Evolutionary conservation across 2,797 vertebrate species (phyloP).

Genomic region (Pristis pectinata): DNA sequence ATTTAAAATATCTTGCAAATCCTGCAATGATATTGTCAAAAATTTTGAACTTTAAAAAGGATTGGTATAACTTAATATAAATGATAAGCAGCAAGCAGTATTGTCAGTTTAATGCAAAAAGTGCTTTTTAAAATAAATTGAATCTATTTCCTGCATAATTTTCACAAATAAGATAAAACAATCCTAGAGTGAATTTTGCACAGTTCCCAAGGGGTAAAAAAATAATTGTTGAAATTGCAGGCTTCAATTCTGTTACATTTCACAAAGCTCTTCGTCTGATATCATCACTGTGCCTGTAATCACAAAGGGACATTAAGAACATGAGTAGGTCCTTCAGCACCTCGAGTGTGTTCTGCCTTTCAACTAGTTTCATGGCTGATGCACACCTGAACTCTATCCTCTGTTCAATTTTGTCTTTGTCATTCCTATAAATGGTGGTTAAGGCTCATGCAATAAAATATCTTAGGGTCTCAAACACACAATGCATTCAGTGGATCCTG

Average conservation of each 20-base stretch:
- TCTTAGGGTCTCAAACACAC: background rate
- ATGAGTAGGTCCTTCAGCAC: background rate
- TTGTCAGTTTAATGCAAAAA: background rate
- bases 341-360: background rate
- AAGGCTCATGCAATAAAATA: background rate
- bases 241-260: background rate
- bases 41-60: background rate
- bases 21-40: background rate
- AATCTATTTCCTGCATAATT: background rate
- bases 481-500: background rate
- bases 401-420: background rate
- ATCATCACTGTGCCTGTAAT: background rate
- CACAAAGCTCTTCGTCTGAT: background rate
- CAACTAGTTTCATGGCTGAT: background rate
- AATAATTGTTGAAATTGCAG: background rate
- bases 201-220: background rate
- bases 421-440: background rate
- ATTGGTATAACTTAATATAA: background rate
- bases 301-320: background rate
- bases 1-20: background rate
- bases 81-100: background rate
- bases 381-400: background rate
- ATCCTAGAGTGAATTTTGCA: background rate
- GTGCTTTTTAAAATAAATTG: background rate
- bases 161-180: background rate